phyloP scores from a whole-genome alignment of 2,888 invertebrate species.

The Pseudococcus viburni region DNA sequence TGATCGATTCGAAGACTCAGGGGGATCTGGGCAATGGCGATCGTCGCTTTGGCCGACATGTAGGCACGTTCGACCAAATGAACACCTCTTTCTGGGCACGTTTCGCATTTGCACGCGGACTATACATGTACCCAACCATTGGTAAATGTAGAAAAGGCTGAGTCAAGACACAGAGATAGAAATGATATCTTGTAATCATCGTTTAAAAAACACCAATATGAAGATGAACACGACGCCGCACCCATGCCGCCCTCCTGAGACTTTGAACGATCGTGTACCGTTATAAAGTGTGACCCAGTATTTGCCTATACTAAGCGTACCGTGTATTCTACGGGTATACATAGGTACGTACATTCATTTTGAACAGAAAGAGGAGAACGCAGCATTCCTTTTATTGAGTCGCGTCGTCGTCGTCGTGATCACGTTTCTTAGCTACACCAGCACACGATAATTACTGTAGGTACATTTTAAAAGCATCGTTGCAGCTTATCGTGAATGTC shows the following conservation, averaged over 20 bases:
- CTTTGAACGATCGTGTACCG: slow-evolving; percentile 39
- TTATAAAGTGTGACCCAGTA: slow-evolving; percentile 40
- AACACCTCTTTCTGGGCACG: neutral
- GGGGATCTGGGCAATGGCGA: neutral
- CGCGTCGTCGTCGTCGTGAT: slow-evolving; percentile 36
- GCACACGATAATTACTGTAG: slow-evolving; percentile 15
- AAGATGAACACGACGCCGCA: slow-evolving; percentile 14
- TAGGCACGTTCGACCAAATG: neutral
- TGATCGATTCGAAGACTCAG: neutral
- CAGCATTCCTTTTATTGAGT: slow-evolving; percentile 26
- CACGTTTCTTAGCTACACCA: slow-evolving; percentile 29
- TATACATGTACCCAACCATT: neutral
- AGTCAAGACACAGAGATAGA: neutral
- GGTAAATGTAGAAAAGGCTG: neutral
- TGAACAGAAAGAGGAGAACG: neutral
- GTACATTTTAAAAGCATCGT: slow-evolving; percentile 22
- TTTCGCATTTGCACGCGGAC: neutral
- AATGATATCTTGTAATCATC: slow-evolving; percentile 2
- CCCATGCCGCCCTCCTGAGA: slow-evolving; percentile 4
- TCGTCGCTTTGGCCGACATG: neutral
- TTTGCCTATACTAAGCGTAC: slow-evolving; percentile 14
- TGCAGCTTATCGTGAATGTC: slow-evolving; percentile 24
- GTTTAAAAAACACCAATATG: slow-evolving; percentile 10
- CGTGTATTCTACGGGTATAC: neutral
- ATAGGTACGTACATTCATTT: neutral